Base-by-base conservation (phyloP, 2,797 vertebrate species). In the Fratercula arctica region DNA sequence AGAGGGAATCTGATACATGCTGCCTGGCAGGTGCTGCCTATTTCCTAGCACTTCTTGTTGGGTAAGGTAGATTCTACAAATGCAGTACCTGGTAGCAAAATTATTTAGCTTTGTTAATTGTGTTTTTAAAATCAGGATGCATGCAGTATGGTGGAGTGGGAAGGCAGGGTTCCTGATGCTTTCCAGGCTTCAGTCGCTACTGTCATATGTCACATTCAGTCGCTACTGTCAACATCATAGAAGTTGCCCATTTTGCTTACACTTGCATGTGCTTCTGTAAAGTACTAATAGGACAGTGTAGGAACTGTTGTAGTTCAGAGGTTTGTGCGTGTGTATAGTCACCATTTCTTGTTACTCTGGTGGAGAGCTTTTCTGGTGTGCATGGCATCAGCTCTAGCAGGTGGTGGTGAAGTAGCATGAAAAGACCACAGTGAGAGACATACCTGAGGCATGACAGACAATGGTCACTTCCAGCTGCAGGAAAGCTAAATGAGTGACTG, bases 181-280 rank as follows among this genome's bases (percentile, higher is more conserved):
- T 70, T 48, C 51, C 25, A 68, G 24, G 13, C 51, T 73, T 69
- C 0, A 0, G 2, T 37, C 1, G 1, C 66, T 68, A n/a, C 29
- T 75, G 24, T 11, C 3, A 1, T 60, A 20, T 37, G 28, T 56
- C 35, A 35, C 35, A 35, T 73, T 69, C 0, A 0, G 2, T 37
- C 1, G 1, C 66, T 68, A n/a, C 29, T 75, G 24, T 11, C 3
- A 1, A 53, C 26, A 10, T 72, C 24, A 11, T 5, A 24, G 43
- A 53, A 73, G 24, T 43, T 76, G 26, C 33, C 57, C 33, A 3
- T 26, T 87, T 76, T 72, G 43, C 29, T 69, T 79, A 37, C 10
- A 29, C 31, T 39, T 6, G 18, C 5, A 1, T 50, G 13, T 35
- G 33, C 35, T 60, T 72, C 72, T 67, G 48, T 73, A 39, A 67